phyloP scores from a whole-genome alignment of 2,888 invertebrate genomes.

The Gastracanthus pulcherrimus region DNA sequence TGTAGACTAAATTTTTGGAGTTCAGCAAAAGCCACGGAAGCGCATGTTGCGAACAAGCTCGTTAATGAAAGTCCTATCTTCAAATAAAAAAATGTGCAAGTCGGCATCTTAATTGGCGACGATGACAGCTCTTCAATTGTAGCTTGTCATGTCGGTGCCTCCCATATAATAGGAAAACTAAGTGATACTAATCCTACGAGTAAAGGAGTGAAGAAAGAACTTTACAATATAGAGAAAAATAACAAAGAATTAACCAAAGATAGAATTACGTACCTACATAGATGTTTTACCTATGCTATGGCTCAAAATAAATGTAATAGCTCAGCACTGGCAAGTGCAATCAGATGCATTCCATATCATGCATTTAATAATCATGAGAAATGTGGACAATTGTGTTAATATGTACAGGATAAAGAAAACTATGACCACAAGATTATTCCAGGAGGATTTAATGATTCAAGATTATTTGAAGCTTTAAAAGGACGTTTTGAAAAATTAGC shows the following conservation, averaged over 20 bases:
- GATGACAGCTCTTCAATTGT: slow-evolving; percentile 63
- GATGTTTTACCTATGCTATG: slow-evolving; percentile 63
- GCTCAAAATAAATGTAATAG: slow-evolving; percentile 58
- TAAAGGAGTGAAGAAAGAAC: slow-evolving; percentile 54
- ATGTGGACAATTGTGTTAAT: not conserved
- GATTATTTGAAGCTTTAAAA: not conserved
- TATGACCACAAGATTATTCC: not conserved
- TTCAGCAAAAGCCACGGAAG: slow-evolving; percentile 66
- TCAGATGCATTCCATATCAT: slow-evolving; percentile 56
- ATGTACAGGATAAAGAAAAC: not conserved
- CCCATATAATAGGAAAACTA: slow-evolving; percentile 59
- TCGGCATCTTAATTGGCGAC: slow-evolving; percentile 62
- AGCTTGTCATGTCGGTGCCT: slow-evolving; percentile 55
- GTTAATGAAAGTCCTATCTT: slow-evolving; percentile 55
- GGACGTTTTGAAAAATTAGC: slow-evolving; percentile 30
- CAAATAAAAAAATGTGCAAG: slow-evolving; percentile 55
- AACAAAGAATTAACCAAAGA: slow-evolving; percentile 53
- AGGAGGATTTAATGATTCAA: not conserved
- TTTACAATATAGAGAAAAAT: slow-evolving; percentile 55
- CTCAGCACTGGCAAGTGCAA: slow-evolving; percentile 42
- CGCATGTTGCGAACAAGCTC: slow-evolving; percentile 59
- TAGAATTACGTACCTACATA: slow-evolving; percentile 57
- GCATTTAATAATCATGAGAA: slow-evolving; percentile 56
- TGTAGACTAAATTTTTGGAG: slow-evolving; percentile 63
- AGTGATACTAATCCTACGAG: slow-evolving; percentile 62